phyloP scores from a whole-genome alignment of 2,888 invertebrate species.

The Platyscelio sp. region DNA sequence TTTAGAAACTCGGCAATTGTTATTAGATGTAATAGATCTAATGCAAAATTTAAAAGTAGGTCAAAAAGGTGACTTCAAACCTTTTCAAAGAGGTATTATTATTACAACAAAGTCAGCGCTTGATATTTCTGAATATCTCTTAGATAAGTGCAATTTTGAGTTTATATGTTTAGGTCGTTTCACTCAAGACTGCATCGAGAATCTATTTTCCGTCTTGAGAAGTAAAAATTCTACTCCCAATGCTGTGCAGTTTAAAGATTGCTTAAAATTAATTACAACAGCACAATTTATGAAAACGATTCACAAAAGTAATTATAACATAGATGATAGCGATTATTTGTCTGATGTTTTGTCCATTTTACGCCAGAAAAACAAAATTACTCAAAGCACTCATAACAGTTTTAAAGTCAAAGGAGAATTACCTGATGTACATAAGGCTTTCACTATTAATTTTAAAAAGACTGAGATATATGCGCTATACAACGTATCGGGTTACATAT shows the following conservation, averaged over 20 bases:
- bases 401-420: not conserved
- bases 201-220: slow-evolving; percentile 35
- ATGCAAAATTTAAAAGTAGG: slow-evolving; percentile 19
- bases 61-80: slow-evolving; percentile 2
- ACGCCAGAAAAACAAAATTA: not conserved
- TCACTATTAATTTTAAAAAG: not conserved
- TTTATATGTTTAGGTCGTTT: slow-evolving; percentile 7
- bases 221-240: slow-evolving; percentile 9
- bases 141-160: slow-evolving; percentile 1
- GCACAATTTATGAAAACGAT: slow-evolving; percentile 36
- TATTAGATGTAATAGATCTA: not conserved
- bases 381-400: not conserved
- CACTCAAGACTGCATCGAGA: slow-evolving; percentile 42
- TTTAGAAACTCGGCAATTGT: not conserved
- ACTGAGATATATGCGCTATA: not conserved
- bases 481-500: not conserved
- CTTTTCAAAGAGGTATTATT: slow-evolving; percentile 15
- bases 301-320: slow-evolving; percentile 26
- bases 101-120: slow-evolving; percentile 2
- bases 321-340: slow-evolving; percentile 28
- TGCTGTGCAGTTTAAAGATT: slow-evolving; percentile 28
- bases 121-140: not conserved
- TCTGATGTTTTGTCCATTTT: slow-evolving; percentile 21
- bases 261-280: slow-evolving; percentile 35
- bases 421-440: not conserved